Percentiles rank a stretch among this genome's conserved stretches.
Evolutionary conservation across 2,888 invertebrate species (phyloP).

Genomic region (Dioctria linearis): DNA sequence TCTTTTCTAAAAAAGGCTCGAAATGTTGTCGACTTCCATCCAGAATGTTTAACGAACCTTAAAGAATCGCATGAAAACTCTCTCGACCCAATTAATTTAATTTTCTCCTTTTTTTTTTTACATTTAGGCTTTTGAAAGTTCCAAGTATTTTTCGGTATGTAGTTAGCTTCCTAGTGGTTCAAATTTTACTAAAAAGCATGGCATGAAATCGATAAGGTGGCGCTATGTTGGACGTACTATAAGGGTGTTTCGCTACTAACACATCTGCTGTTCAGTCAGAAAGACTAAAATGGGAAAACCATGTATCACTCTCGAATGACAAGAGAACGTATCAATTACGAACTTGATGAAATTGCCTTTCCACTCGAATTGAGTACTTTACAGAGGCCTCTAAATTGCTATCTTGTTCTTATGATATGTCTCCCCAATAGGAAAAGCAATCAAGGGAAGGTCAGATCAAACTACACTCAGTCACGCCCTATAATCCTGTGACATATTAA

Average conservation of each 20-base stretch:
- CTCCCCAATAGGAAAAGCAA: background rate
- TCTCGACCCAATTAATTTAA: slow-evolving; percentile 21
- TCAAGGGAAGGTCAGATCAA: background rate
- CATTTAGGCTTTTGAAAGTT: background rate
- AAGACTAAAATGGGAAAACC: slow-evolving; percentile 30
- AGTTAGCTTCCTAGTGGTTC: background rate
- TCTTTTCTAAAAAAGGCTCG: background rate
- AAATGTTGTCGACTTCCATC: background rate
- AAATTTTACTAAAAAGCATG: slow-evolving; percentile 32
- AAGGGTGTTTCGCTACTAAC: background rate
- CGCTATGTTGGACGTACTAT: background rate
- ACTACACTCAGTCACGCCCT: background rate
- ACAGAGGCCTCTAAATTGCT: slow-evolving; percentile 21
- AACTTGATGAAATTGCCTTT: slow-evolving; percentile 37
- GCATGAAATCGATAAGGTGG: slow-evolving; percentile 20
- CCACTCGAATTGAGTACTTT: slow-evolving; percentile 29
- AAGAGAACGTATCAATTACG: slow-evolving; percentile 36
- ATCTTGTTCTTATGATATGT: slow-evolving; percentile 5
- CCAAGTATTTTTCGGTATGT: background rate
- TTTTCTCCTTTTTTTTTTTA: background rate
- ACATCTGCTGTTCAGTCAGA: background rate
- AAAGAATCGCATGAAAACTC: background rate
- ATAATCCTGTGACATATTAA: background rate
- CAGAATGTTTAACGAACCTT: background rate
- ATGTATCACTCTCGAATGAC: slow-evolving; percentile 35